These are phyloP conservation scores for Apis laboriosa DNA, from an alignment of 1,140 invertebrate species.

Conservation along the genomic window DNA sequence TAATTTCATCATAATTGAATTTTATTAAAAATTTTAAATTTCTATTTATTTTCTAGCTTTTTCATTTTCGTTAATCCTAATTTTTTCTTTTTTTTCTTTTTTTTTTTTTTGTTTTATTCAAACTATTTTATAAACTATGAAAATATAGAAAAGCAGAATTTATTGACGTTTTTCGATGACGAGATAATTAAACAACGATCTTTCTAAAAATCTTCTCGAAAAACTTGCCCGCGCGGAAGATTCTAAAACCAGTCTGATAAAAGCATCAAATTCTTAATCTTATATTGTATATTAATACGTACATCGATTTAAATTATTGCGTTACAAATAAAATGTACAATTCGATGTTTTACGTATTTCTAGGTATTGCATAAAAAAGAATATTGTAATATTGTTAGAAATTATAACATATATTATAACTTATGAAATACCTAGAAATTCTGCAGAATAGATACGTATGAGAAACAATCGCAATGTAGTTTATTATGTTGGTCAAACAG, in stretches of 20 bases:
- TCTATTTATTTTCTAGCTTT: not conserved
- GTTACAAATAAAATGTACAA: slow-evolving; percentile 25
- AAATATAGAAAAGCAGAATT: not conserved
- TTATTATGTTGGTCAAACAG: not conserved
- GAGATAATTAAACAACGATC: not conserved
- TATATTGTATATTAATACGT: slow-evolving; percentile 30
- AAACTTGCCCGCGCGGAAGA: slow-evolving; percentile 38
- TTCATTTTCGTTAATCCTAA: not conserved
- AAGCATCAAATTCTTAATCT: slow-evolving; percentile 38
- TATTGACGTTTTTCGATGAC: not conserved
- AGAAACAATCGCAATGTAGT: not conserved
- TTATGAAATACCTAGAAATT: not conserved
- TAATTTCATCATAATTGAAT: not conserved
- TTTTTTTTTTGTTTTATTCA: not conserved
- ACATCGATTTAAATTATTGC: slow-evolving; percentile 40
- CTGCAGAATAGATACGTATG: not conserved
- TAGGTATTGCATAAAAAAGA: not conserved
- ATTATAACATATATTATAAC: not conserved
- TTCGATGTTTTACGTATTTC: not conserved
- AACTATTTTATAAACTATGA: not conserved
- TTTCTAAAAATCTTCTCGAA: slow-evolving; percentile 8
- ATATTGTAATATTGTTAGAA: not conserved
- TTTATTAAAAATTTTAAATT: not conserved
- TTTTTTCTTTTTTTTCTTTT: not conserved
- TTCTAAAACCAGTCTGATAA: slow-evolving; percentile 41